A percentile compares a stretch with the other conserved stretches of the same genome.
These are phyloP conservation scores for Takifugu rubripes DNA, from an alignment of 2,797 vertebrate species.

Conservation along the genomic window DNA sequence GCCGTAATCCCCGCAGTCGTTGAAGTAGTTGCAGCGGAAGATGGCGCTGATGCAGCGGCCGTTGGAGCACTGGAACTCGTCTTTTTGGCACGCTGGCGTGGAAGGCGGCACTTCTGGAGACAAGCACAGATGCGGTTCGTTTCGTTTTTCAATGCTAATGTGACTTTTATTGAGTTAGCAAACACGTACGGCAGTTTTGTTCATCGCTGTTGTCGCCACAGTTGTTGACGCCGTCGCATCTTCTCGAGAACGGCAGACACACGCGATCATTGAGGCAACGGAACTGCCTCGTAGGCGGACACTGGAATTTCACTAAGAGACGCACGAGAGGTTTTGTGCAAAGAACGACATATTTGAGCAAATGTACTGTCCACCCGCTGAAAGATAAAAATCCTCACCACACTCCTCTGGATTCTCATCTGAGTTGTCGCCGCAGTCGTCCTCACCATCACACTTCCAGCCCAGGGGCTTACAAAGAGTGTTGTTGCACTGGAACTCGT, in stretches of 20 bases:
- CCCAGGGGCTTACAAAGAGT: conserved; percentile 90
- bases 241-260: conserved; percentile 84
- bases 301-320: conserved; percentile 81
- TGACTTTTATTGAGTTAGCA: no score
- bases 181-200: conserved; percentile 85
- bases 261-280: conserved; percentile 91
- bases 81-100: conserved; percentile 79
- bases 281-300: conserved; percentile 90
- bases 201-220: conserved; percentile 92
- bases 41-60: conserved; percentile 83
- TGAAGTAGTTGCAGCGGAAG: conserved; percentile 90
- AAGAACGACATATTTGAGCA: neutral
- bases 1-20: conserved; percentile 91
- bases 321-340: conserved; percentile 1
- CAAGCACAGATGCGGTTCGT: neutral
- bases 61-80: conserved; percentile 84
- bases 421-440: conserved; percentile 93
- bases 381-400: conserved; percentile 68
- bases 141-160: neutral
- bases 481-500: conserved; percentile 96
- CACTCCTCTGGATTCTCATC: conserved; percentile 90
- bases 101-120: conserved; percentile 56
- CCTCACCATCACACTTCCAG: conserved; percentile 92
- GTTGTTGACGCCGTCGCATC: conserved; percentile 88
- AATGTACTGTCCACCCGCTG: neutral